A percentile compares a stretch with the other conserved stretches of the same genome.
These are phyloP conservation scores for Lycophotia porphyrea DNA, from an alignment of 2,888 invertebrate species.

Conservation along the genomic window DNA sequence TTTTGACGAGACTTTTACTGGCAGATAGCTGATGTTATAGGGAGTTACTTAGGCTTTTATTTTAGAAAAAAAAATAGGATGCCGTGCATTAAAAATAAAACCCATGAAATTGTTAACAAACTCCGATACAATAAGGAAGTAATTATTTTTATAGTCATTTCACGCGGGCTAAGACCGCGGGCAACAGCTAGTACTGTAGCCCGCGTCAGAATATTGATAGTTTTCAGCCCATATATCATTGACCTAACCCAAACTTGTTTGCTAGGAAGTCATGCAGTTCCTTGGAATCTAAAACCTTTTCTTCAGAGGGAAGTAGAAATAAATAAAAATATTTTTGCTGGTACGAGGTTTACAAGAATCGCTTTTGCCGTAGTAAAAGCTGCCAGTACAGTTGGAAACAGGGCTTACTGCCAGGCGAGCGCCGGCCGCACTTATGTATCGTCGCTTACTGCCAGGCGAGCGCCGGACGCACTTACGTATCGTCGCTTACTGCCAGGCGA, in stretches of 20 bases:
- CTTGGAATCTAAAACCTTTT: background rate
- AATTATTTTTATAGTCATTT: too few relatives aligned
- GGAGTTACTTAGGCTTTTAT: too few relatives aligned
- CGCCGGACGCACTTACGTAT: slow-evolving; percentile 10
- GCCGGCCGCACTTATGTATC: slow-evolving; percentile 9
- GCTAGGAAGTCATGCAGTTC: background rate
- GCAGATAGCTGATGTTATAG: too few relatives aligned
- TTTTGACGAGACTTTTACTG: too few relatives aligned
- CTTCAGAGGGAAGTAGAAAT: background rate
- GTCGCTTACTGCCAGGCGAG: slow-evolving; percentile 15
- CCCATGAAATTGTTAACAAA: too few relatives aligned
- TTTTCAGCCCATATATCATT: too few relatives aligned
- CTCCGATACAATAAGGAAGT: too few relatives aligned
- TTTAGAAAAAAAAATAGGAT: too few relatives aligned
- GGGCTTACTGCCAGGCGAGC: slow-evolving; percentile 8
- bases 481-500: slow-evolving; percentile 3
- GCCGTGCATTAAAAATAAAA: too few relatives aligned
- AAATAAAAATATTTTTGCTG: background rate
- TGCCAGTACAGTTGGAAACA: background rate
- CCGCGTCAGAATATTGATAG: too few relatives aligned
- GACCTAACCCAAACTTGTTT: background rate
- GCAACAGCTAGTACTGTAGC: too few relatives aligned
- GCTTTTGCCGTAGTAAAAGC: background rate
- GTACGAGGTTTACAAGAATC: slow-evolving; percentile 12
- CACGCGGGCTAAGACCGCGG: too few relatives aligned